phyloP scores from a whole-genome alignment of 2,797 vertebrate species.

The Alectoris magna region DNA sequence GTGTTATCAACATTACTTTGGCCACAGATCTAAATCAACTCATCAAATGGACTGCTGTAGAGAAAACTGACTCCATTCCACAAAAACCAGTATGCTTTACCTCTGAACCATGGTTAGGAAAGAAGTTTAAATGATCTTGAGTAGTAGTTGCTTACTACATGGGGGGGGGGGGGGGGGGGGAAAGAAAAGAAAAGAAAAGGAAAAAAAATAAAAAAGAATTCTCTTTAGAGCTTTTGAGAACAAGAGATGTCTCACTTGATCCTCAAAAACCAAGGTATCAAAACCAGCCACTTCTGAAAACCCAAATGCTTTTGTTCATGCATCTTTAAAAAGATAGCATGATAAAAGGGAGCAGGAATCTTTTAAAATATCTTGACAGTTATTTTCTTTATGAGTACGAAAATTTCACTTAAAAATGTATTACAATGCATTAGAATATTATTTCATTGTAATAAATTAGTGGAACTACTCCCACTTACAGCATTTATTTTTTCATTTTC shows the following conservation, averaged over 20 bases:
- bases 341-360: conserved; percentile 1
- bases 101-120: neutral
- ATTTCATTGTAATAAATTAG: conserved; percentile 56
- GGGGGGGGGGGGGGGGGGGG: rapidly evolving
- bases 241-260: neutral
- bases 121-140: neutral
- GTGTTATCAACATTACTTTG: neutral
- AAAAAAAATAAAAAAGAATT: no score
- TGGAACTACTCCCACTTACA: conserved; percentile 24
- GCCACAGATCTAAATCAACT: neutral
- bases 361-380: conserved; percentile 47
- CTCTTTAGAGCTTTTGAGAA: neutral
- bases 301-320: neutral
- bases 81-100: neutral
- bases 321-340: neutral
- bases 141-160: neutral
- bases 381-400: conserved; percentile 40
- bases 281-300: neutral
- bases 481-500: conserved; percentile 59
- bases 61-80: neutral
- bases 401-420: conserved; percentile 45
- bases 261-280: neutral
- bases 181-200: no score
- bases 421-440: conserved; percentile 42
- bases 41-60: rapidly evolving